Evolutionary conservation across 2,888 invertebrate genomes (phyloP).

Genomic region (Criorhina ranunculi): DNA sequence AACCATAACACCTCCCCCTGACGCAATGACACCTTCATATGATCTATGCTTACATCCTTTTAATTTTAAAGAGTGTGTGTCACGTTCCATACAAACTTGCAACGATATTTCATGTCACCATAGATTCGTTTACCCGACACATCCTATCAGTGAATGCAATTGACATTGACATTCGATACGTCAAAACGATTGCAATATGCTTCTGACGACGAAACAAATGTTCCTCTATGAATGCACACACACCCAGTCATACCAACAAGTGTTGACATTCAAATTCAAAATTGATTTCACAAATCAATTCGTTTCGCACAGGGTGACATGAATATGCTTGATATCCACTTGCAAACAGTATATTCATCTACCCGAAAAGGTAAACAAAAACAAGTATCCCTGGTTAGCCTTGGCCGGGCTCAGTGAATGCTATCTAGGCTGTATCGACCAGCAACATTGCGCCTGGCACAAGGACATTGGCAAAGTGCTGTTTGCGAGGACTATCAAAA

Average conservation of each 20-base stretch:
- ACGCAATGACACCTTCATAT: too few species aligned
- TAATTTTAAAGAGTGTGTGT: not conserved
- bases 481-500: conserved; percentile 8
- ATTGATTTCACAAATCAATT: conserved; percentile 40
- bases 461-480: not conserved
- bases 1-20: too few species aligned
- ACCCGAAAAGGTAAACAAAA: conserved; percentile 2
- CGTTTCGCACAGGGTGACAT: conserved; percentile 4
- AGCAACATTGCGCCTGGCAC: not conserved
- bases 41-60: not conserved
- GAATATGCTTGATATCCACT: not conserved
- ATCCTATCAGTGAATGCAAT: conserved; percentile 4
- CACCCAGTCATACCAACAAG: not conserved
- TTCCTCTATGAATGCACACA: not conserved
- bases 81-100: not conserved
- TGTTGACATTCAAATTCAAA: conserved; percentile 28
- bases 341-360: too few species aligned
- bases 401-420: not conserved
- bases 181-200: conserved; percentile 30
- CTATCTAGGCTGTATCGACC: not conserved
- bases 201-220: not conserved
- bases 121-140: not conserved
- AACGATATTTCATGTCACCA: conserved; percentile 17
- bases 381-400: conserved; percentile 16
- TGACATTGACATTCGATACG: conserved; percentile 45